phyloP scores from a whole-genome alignment of 1,140 invertebrate species.

The Probaryconus sp. region DNA sequence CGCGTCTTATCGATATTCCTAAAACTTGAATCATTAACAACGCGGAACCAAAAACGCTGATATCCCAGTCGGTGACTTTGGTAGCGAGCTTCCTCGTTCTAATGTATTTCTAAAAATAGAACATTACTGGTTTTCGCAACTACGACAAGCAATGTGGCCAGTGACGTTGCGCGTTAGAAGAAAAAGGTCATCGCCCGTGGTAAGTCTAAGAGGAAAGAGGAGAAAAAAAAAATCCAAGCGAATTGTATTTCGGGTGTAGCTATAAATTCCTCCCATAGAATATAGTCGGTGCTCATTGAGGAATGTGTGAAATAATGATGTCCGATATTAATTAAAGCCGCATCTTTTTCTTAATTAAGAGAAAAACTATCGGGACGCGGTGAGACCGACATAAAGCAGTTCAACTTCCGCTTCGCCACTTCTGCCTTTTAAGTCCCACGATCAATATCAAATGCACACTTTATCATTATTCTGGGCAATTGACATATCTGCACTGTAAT shows the following conservation, averaged over 20 bases:
- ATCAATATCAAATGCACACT: slow-evolving; percentile 42
- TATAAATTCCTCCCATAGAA: slow-evolving; percentile 4
- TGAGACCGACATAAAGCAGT: slow-evolving; percentile 40
- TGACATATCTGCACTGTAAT: slow-evolving; percentile 9
- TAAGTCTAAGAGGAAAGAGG: slow-evolving; percentile 36
- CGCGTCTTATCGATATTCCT: slow-evolving; percentile 12
- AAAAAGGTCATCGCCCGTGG: slow-evolving; percentile 60
- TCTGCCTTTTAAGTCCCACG: slow-evolving; percentile 33
- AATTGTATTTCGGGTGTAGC: slow-evolving; percentile 23
- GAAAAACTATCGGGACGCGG: slow-evolving; percentile 61
- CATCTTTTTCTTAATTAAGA: slow-evolving; percentile 70
- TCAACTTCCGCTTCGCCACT: slow-evolving; percentile 47
- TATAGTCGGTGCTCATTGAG: slow-evolving; percentile 1
- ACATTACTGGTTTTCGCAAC: slow-evolving; percentile 62
- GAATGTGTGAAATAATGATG: slow-evolving; percentile 20
- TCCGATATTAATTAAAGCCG: slow-evolving; percentile 64
- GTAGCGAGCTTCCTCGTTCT: slow-evolving; percentile 34
- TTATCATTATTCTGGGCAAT: slow-evolving; percentile 47
- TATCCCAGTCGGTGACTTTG: slow-evolving; percentile 17
- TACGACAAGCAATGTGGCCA: slow-evolving; percentile 54
- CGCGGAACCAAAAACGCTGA: slow-evolving; percentile 9
- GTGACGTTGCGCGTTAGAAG: slow-evolving; percentile 57
- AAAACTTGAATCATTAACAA: slow-evolving; percentile 26
- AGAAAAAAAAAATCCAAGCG: slow-evolving; percentile 25
- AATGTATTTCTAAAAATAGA: slow-evolving; percentile 62